Conservation (phyloP, 64 coral and sea anemone species). For the Stichodactyla mertensii region DNA sequence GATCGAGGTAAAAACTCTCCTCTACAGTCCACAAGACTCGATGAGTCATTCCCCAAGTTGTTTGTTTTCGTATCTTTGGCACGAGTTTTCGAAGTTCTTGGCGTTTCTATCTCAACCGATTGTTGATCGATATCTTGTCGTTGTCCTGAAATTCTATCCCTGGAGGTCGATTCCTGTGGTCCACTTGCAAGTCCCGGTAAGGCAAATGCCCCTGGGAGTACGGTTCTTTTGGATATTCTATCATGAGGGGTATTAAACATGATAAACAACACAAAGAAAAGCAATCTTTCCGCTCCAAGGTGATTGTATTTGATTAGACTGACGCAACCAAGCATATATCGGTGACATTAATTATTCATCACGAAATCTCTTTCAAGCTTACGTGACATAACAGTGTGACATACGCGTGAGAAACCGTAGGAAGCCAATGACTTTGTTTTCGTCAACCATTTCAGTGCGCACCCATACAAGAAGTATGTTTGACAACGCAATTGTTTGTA, state of each 20-base stretch:
- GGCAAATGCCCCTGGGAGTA: conserved; percentile 30
- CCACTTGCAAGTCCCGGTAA: conserved; percentile 41
- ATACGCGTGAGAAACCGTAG: too few species aligned
- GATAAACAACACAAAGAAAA: neutral
- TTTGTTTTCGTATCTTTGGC: neutral
- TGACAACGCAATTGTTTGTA: too few species aligned
- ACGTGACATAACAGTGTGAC: neutral
- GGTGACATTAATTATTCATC: neutral
- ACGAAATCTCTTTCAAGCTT: neutral
- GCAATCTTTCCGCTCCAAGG: conserved; percentile 7
- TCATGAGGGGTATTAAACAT: conserved; percentile 1
- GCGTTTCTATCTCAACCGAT: neutral
- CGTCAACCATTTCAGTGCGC: too few species aligned
- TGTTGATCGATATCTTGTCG: neutral
- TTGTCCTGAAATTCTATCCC: conserved; percentile 6
- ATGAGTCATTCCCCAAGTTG: conserved; percentile 4
- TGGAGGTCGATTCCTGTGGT: neutral
- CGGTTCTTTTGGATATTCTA: conserved; percentile 46
- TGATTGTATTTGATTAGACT: conserved; percentile 11
- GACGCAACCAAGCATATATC: neutral
- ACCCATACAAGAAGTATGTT: too few species aligned
- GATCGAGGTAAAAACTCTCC: conserved; percentile 31
- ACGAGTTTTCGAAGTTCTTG: neutral
- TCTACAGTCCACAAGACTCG: conserved; percentile 22
- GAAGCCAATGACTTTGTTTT: too few species aligned